Evolutionary conservation across 2,888 invertebrate genomes (phyloP), one percentile per base, ranked within the genome.

Genomic region (Hemaris fuciformis): DNA sequence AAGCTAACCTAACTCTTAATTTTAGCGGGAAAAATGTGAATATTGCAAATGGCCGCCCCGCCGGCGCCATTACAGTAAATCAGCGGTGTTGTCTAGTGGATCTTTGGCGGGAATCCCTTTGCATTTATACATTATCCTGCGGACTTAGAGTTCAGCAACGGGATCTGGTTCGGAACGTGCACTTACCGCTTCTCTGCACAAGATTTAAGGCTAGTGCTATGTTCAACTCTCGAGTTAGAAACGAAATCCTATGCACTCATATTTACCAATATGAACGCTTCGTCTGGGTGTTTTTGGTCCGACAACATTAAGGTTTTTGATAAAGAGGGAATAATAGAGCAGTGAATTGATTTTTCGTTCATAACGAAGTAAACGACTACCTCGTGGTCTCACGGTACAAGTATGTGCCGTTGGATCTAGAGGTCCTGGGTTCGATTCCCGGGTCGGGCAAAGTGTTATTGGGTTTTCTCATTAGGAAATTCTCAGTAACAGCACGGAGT

Each of bases 11-110:
- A 59, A 57, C 53, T 53, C 31, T 57, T 58, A 34, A 60, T 64
- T 62, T 62, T 59, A 38, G 42, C 61, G 57, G 43, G 61, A 64
- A 63, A 58, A 57, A 25, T 53, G 58, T 38, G 59, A 64, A 64
- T 62, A 64, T 67, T 66, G 62, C 64, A 66, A 64, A 66, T 66
- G 66, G 68, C 64, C 42, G 63, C 62, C 62, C 34, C 20, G 27
- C 20, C n/a, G 53, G 43, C 57, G 61, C 59, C 46, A 61, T 65
- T 62, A 46, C 45, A 59, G 57, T 67, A 64, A 65, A 59, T 62
- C 62, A 61, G 46, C 53, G 4, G 53, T 53, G 53, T 53, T 53
- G 53, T 31, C 53, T 53, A 10, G 27, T 31, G 31, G 18, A 53
- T 53, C 27, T 18, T 53, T 20, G 53, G 53, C 53, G 53, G 23